These are phyloP conservation scores for Heliconius charithonia DNA, from an alignment of 2,888 invertebrate species.

Conservation along the genomic window DNA sequence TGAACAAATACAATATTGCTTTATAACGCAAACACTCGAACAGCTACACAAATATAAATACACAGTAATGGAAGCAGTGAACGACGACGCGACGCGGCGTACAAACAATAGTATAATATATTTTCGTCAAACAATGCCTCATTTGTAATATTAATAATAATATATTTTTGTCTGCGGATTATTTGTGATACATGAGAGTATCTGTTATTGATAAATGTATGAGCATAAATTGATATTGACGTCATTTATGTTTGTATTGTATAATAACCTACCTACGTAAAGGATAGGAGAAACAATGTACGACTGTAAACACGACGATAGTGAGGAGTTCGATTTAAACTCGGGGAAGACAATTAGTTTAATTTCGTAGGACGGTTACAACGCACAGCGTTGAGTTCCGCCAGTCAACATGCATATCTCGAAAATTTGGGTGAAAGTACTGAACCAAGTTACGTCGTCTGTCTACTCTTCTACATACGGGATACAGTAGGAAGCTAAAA, in stretches of 20 bases:
- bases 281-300: too few relatives aligned
- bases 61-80: neutral
- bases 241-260: neutral
- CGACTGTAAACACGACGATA: too few relatives aligned
- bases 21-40: neutral
- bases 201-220: neutral
- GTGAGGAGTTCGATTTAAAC: neutral
- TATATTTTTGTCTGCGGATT: neutral
- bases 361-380: too few relatives aligned
- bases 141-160: conserved; percentile 1
- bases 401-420: too few relatives aligned
- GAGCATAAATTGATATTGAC: neutral
- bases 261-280: neutral
- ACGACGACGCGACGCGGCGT: neutral
- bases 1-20: neutral
- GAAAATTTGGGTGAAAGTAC: too few relatives aligned
- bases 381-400: too few relatives aligned
- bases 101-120: conserved; percentile 9
- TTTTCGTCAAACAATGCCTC: conserved; percentile 4
- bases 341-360: too few relatives aligned
- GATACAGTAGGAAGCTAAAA: too few relatives aligned
- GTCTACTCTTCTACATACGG: too few relatives aligned
- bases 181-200: neutral
- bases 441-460: too few relatives aligned
- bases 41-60: neutral